Evolutionary conservation across 2,888 invertebrate species (phyloP).

Genomic region (Branchellion lobata): DNA sequence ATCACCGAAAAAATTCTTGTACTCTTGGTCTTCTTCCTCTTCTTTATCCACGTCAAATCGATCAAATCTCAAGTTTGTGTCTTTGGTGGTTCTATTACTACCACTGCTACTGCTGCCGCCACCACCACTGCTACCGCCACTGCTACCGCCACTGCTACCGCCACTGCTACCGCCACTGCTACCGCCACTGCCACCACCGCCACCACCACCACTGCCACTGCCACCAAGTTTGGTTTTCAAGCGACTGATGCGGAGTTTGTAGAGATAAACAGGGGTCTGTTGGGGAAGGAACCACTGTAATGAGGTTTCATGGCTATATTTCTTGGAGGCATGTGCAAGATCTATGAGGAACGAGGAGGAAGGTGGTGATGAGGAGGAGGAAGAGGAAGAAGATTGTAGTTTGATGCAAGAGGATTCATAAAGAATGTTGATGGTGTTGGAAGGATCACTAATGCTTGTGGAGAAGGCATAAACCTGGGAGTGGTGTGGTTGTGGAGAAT

Average conservation of each 20-base stretch:
- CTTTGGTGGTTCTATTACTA: no score
- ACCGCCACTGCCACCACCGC: neutral
- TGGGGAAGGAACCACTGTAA: neutral
- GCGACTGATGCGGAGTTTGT: conserved; percentile 10
- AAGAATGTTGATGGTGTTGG: neutral
- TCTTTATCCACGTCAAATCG: no score
- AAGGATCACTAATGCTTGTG: neutral
- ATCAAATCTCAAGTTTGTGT: no score
- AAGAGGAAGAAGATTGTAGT: neutral
- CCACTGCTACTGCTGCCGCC: no score
- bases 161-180: no score
- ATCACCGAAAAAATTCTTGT: neutral
- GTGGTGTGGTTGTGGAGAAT: neutral
- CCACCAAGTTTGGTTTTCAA: neutral
- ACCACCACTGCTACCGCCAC: no score
- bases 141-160: no score
- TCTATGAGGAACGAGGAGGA: neutral
- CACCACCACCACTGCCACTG: neutral
- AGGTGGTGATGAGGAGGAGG: neutral
- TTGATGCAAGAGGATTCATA: neutral
- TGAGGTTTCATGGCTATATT: neutral
- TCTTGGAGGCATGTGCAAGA: neutral
- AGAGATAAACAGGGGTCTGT: neutral
- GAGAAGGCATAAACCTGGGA: conserved; percentile 8
- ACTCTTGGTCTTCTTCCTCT: neutral